These are phyloP conservation scores for Tuberolachnus salignus DNA, from an alignment of 2,888 invertebrate species.

Conservation along the genomic window DNA sequence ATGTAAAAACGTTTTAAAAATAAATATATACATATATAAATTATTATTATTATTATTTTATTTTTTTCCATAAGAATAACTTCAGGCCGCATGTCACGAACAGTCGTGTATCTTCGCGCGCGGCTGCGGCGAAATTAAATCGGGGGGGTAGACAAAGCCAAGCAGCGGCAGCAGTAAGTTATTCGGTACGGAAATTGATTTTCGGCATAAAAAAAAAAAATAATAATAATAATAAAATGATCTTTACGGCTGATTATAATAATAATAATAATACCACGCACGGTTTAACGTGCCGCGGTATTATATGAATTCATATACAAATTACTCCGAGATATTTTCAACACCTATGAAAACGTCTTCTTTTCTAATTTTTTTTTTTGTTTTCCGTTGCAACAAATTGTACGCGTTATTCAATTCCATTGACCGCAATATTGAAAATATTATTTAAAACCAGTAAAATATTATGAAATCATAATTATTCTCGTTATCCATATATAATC, in stretches of 20 bases:
- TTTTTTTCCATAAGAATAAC: conserved; percentile 14
- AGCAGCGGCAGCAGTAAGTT: not conserved
- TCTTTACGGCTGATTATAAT: not conserved
- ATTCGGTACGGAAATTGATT: conserved; percentile 7
- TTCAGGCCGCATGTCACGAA: conserved; percentile 14
- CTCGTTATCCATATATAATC: too few relatives aligned
- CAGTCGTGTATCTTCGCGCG: not conserved
- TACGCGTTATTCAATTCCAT: too few relatives aligned
- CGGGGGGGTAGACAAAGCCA: not conserved
- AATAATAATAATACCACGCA: too few relatives aligned
- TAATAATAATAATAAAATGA: not conserved
- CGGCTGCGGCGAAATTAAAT: not conserved
- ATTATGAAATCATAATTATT: too few relatives aligned
- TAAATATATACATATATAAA: too few relatives aligned
- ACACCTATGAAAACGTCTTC: not conserved
- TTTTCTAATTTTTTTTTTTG: too few relatives aligned
- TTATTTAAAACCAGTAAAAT: too few relatives aligned
- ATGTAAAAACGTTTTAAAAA: not conserved
- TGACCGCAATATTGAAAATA: too few relatives aligned
- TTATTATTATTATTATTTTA: too few relatives aligned
- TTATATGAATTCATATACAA: not conserved
- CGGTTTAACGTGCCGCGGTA: not conserved
- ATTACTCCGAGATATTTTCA: not conserved
- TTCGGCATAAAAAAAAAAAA: not conserved
- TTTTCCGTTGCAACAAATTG: too few relatives aligned